These are phyloP conservation scores for Calliopsis andreniformis DNA, from an alignment of 1,140 invertebrate genomes.

Conservation along the genomic window DNA sequence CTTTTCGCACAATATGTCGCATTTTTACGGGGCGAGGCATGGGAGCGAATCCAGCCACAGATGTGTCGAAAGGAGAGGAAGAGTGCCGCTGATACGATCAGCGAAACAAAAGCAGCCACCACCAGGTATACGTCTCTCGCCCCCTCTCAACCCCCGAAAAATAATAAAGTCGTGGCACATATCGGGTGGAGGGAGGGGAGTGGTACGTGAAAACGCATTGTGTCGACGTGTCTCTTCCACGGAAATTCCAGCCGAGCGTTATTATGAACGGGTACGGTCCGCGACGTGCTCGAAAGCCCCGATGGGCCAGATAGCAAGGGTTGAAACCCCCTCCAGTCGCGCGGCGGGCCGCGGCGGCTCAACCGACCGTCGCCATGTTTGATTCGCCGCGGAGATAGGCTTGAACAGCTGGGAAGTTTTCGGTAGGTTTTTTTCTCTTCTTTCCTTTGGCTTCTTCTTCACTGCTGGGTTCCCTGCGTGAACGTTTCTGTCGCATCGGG, in stretches of 20 bases:
- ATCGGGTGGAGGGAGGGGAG: slow-evolving; percentile 49
- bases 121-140: slow-evolving; percentile 63
- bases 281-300: slow-evolving; percentile 39
- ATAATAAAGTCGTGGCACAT: slow-evolving; percentile 72
- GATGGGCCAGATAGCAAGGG: slow-evolving; percentile 79
- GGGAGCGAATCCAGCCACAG: slow-evolving; percentile 68
- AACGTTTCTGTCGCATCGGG: slow-evolving; percentile 3
- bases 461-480: background rate
- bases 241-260: slow-evolving; percentile 57
- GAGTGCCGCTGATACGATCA: slow-evolving; percentile 71
- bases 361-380: slow-evolving; percentile 72
- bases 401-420: slow-evolving; percentile 79
- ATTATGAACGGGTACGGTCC: slow-evolving; percentile 40
- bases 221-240: slow-evolving; percentile 59
- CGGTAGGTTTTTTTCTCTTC: slow-evolving; percentile 31
- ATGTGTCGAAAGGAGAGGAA: slow-evolving; percentile 67
- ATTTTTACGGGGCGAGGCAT: slow-evolving; percentile 58
- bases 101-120: slow-evolving; percentile 69
- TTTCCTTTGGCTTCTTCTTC: background rate
- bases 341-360: slow-evolving; percentile 31
- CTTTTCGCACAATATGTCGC: slow-evolving; percentile 70
- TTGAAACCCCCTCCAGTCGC: slow-evolving; percentile 68
- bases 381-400: slow-evolving; percentile 74
- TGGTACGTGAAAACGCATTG: slow-evolving; percentile 62
- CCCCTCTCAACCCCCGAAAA: slow-evolving; percentile 9